These are phyloP conservation scores for Heteropelma amictum DNA, from an alignment of 2,888 invertebrate species.

Conservation along the genomic window DNA sequence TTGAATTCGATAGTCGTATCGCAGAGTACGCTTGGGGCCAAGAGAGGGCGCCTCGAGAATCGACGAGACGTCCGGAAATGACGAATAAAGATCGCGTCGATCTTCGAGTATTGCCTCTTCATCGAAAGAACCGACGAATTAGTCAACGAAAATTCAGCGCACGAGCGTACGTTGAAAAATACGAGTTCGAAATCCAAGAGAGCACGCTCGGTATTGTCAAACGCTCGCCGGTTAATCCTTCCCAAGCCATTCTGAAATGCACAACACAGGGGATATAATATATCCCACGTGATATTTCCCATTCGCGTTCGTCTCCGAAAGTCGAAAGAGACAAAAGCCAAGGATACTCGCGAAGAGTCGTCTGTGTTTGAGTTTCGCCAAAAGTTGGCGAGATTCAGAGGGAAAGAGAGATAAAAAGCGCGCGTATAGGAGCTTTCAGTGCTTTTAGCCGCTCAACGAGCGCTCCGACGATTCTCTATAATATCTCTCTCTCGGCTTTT, in stretches of 20 bases:
- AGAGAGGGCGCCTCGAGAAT: too few species aligned
- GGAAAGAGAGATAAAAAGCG: background rate
- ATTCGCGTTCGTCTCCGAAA: background rate
- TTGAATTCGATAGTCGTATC: too few species aligned
- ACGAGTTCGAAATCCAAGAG: background rate
- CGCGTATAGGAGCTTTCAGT: constrained; percentile 35
- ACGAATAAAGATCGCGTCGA: too few species aligned
- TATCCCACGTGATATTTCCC: background rate
- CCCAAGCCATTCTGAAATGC: background rate
- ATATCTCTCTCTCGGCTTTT: constrained; percentile 51
- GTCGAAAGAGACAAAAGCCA: constrained; percentile 18
- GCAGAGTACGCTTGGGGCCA: too few species aligned
- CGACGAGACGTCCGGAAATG: too few species aligned
- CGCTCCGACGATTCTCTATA: constrained; percentile 32
- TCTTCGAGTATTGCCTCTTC: too few species aligned
- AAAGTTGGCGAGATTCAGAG: constrained; percentile 16
- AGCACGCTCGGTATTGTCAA: background rate
- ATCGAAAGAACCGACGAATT: too few species aligned
- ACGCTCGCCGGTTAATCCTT: background rate
- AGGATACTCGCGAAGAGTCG: background rate
- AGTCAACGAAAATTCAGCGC: too few species aligned
- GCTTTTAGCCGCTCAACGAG: constrained; percentile 34
- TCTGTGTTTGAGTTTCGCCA: constrained; percentile 9
- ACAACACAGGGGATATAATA: constrained; percentile 11
- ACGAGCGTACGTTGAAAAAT: too few species aligned